A percentile compares a stretch with the other conserved stretches of the same genome.
Evolutionary conservation across 2,797 vertebrate species (phyloP).

Genomic region (Cheirogaleus major): DNA sequence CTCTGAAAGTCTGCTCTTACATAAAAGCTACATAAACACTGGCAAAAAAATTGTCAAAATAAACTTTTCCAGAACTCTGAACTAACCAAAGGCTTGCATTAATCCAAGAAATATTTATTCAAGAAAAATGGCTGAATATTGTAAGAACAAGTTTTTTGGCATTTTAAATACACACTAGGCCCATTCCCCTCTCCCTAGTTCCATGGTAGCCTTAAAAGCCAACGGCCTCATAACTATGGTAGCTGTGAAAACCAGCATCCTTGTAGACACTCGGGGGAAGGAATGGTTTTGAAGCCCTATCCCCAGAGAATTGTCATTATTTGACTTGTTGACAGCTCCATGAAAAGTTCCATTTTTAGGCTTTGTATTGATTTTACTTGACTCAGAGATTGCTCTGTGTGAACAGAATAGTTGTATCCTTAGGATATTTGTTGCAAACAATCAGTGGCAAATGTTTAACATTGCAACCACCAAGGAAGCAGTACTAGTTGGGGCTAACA

Average conservation of each 20-base stretch:
- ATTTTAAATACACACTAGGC: background rate
- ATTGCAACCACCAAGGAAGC: background rate
- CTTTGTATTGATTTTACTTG: background rate
- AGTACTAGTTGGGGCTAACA: background rate
- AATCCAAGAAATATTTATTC: background rate
- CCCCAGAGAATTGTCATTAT: background rate
- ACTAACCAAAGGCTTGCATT: background rate
- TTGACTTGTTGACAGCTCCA: background rate
- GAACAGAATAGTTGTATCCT: background rate
- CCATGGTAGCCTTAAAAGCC: background rate
- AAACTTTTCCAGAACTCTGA: background rate
- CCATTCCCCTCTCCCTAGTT: background rate
- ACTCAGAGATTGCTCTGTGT: background rate
- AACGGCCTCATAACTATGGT: background rate
- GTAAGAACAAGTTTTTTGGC: background rate
- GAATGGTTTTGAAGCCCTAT: background rate
- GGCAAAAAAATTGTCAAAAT: conserved; percentile 19
- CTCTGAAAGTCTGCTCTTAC: background rate
- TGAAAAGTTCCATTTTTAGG: background rate
- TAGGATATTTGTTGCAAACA: background rate
- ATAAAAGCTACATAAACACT: background rate
- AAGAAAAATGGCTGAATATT: background rate
- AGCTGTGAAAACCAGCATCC: background rate
- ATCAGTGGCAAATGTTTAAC: background rate
- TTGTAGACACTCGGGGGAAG: background rate